A percentile compares a stretch with the other conserved stretches of the same genome.
Conservation (phyloP, 2,888 invertebrate species). For the Stenichneumon culpator region DNA sequence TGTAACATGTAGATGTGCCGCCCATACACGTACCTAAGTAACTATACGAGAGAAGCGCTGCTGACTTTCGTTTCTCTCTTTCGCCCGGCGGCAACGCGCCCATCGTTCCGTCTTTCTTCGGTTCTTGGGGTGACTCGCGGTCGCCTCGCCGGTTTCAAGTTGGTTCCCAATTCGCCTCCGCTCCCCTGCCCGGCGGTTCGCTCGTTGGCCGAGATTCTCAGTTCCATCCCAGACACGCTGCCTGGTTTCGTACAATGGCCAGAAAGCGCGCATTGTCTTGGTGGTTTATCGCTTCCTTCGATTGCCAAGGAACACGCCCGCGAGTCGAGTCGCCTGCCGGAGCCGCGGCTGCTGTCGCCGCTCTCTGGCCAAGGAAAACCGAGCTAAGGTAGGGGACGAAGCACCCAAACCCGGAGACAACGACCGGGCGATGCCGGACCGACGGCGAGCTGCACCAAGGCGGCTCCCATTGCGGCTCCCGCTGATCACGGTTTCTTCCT, state of each 20-base stretch:
- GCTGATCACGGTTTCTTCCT: not conserved
- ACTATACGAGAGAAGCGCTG: not conserved
- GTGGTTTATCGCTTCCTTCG: constrained; percentile 83
- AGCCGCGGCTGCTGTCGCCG: constrained; percentile 7
- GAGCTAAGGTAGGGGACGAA: constrained; percentile 23
- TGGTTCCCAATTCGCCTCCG: constrained; percentile 54
- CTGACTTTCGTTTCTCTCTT: constrained; percentile 51
- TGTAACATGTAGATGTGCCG: constrained; percentile 12
- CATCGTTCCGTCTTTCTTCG: constrained; percentile 39
- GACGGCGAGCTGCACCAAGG: constrained; percentile 43
- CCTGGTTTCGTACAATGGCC: constrained; percentile 65
- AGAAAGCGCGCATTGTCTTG: constrained; percentile 79
- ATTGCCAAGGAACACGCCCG: constrained; percentile 82
- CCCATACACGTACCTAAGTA: constrained; percentile 2
- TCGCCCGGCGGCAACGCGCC: constrained; percentile 1
- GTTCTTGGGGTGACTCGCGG: constrained; percentile 51
- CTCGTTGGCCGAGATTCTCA: constrained; percentile 55
- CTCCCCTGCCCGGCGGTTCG: constrained; percentile 46
- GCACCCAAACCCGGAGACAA: constrained; percentile 46
- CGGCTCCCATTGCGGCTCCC: constrained; percentile 34
- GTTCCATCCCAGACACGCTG: constrained; percentile 63
- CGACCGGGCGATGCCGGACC: constrained; percentile 51
- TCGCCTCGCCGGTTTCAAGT: constrained; percentile 53
- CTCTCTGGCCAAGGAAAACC: constrained; percentile 31
- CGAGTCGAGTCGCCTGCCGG: constrained; percentile 65